A percentile compares a stretch with the other conserved stretches of the same genome.
phyloP scores from a whole-genome alignment of 2,113 vertebrate genomes.

The Trachemys scripta region DNA sequence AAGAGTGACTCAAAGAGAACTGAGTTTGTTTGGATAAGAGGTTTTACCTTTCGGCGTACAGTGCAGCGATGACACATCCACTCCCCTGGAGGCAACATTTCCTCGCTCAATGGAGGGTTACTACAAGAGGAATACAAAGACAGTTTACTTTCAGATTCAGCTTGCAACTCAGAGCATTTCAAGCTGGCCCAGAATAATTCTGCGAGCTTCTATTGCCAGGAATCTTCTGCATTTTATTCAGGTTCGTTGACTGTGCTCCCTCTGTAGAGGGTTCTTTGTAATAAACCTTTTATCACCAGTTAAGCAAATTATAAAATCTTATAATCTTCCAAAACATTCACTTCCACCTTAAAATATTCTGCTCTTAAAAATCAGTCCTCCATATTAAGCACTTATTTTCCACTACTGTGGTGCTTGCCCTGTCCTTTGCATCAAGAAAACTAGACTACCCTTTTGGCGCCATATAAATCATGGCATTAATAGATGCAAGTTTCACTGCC shows the following conservation, averaged over 20 bases:
- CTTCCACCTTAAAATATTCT: background rate
- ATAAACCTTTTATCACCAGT: background rate
- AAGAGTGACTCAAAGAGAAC: background rate
- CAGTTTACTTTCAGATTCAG: conserved; percentile 43
- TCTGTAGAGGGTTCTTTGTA: background rate
- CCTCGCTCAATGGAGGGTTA: conserved; percentile 97
- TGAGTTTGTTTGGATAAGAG: background rate
- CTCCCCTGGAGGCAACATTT: conserved; percentile 98
- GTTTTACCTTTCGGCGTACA: conserved; percentile 92
- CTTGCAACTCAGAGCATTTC: background rate
- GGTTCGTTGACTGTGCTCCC: background rate
- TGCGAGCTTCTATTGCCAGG: background rate
- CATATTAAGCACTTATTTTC: background rate
- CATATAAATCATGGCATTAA: background rate
- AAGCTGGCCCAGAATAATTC: background rate
- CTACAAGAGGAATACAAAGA: conserved; percentile 77
- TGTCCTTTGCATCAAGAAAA: background rate
- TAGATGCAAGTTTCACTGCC: background rate
- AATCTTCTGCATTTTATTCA: conserved; percentile 9
- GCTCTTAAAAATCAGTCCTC: background rate
- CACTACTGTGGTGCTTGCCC: fast-evolving
- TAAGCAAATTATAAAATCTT: background rate
- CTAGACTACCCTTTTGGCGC: background rate
- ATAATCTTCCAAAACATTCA: background rate
- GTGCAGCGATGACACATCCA: conserved; percentile 99